phyloP scores from a whole-genome alignment of 2,797 vertebrate genomes.

The Coregonus sp. region DNA sequence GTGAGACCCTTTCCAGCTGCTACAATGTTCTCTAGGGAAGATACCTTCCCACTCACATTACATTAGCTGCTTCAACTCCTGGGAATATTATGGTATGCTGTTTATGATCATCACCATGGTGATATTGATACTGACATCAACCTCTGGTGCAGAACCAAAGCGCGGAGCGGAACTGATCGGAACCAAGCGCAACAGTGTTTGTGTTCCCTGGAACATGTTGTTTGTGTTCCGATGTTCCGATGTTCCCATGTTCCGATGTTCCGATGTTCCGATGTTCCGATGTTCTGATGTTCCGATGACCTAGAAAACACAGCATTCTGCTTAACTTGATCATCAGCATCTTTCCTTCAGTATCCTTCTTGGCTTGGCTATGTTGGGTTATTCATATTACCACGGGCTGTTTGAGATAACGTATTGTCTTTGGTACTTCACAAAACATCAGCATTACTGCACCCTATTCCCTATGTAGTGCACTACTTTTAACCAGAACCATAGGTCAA shows the following conservation, averaged over 20 bases:
- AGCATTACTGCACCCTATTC: conserved; percentile 33
- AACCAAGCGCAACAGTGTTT: background rate
- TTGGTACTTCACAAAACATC: conserved; percentile 39
- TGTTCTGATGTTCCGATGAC: background rate
- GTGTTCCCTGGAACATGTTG: background rate
- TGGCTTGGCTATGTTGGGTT: background rate
- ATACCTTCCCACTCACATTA: background rate
- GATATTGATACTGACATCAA: background rate
- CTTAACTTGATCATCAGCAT: background rate
- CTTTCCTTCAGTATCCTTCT: background rate
- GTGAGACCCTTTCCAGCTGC: too few species aligned
- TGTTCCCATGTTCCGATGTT: background rate
- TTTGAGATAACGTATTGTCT: conserved; percentile 28
- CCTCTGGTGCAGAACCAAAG: background rate
- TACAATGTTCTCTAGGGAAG: too few species aligned
- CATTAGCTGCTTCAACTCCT: background rate
- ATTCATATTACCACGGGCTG: background rate
- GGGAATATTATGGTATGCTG: too few species aligned
- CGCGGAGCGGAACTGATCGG: background rate
- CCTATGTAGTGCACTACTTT: background rate
- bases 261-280: background rate
- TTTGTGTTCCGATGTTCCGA: background rate
- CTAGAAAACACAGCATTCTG: background rate
- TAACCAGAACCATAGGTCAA: background rate
- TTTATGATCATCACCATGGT: background rate